These are phyloP conservation scores for Pristis pectinata DNA, from an alignment of 2,797 vertebrate species.

Conservation along the genomic window DNA sequence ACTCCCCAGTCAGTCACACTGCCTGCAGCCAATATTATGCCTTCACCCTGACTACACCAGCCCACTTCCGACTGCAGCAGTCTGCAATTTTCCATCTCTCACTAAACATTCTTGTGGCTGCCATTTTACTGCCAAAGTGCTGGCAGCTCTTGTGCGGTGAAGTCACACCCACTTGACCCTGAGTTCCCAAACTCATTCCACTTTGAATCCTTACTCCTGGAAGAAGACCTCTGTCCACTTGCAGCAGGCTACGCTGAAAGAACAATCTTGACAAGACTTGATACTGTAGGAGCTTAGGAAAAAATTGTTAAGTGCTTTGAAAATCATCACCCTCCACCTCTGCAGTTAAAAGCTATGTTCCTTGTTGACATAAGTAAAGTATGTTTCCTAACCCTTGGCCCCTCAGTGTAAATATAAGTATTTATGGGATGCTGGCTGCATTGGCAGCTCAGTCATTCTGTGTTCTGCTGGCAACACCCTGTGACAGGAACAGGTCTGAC, in stretches of 20 bases:
- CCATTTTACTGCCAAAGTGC: slow-evolving; percentile 1
- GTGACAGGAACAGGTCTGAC: slow-evolving; percentile 9
- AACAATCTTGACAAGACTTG: neutral
- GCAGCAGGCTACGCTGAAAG: neutral
- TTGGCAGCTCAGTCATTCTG: neutral
- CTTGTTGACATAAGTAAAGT: slow-evolving; percentile 4
- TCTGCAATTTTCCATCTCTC: neutral
- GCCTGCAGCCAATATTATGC: neutral
- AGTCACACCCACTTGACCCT: neutral
- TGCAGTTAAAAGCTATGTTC: neutral
- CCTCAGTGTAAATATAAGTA: slow-evolving; percentile 17
- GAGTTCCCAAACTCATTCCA: neutral
- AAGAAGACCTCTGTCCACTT: neutral
- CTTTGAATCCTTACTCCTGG: neutral
- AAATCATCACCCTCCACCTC: neutral
- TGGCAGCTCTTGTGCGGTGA: too few species aligned
- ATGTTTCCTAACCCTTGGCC: slow-evolving; percentile 25
- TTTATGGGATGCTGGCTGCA: slow-evolving; percentile 17
- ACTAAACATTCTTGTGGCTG: slow-evolving; percentile 19
- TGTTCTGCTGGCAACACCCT: neutral
- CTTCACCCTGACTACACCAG: neutral
- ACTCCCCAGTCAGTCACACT: neutral
- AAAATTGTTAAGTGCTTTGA: neutral
- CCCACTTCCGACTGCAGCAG: neutral
- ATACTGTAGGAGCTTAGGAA: neutral